Evolutionary conservation across 2,797 vertebrate species (phyloP), one percentile per base, ranked within the genome.

Genomic region (Cyclopterus lumpus): DNA sequence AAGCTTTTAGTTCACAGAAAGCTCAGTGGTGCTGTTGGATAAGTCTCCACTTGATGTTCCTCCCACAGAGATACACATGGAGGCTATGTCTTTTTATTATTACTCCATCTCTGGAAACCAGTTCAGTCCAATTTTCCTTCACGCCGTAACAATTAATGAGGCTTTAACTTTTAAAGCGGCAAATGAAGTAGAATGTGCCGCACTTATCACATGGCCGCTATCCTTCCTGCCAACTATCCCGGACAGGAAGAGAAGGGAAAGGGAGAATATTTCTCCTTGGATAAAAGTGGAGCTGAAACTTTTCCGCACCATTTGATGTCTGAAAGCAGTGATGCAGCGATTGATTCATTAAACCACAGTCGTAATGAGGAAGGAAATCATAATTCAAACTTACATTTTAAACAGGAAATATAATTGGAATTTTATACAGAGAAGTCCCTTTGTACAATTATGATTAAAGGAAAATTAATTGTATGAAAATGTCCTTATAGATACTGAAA

Each of bases 391-490:
- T 93, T 92, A 89, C 90, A 94, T 93, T 95, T 94, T 92, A 92
- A 95, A 94, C 92, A 92, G 85, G 80, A 91, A 95, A 94, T 94
- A 92, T 96, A 96, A 96, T 96, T 96, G 94, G 94, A 95, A 94
- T 95, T 95, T 95, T 93, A 92, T 92, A 93, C 90, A 91, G 89
- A 90, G 83, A 87, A 93, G 91, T 86, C 88, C 90, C 93, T 96
- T 96, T 96, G 95, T 95, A 95, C 94, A 92, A 94, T 94, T 94
- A 92, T 95, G 95, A 96, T 96, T 96, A 96, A 95, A 96, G 93
- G 82, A 88, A 96, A 95, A 96, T 96, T 95, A 96, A 96, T 95
- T 96, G 94, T 96, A 91, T 95, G 93, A 94, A 95, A 96, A 94
- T 94, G 94, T 95, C 94, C 93, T 94, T 85, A 89, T 83, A 95